These are phyloP conservation scores for Drosophila sp. DNA, from an alignment of 1,140 invertebrate species.

Conservation along the genomic window DNA sequence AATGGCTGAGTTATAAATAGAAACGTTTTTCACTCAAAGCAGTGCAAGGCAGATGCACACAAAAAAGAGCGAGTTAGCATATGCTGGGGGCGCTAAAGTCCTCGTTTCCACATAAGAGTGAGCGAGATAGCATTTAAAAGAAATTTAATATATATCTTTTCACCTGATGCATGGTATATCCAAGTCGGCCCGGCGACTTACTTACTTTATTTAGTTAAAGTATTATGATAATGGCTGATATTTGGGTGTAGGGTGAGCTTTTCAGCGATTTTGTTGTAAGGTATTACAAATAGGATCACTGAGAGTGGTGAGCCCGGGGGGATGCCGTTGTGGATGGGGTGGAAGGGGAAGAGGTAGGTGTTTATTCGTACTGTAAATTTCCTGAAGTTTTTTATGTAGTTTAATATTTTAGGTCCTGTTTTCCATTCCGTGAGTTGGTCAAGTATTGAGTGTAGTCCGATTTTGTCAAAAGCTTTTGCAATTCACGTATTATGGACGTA, in stretches of 20 bases:
- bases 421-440: conserved; percentile 25
- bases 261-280: conserved; percentile 4
- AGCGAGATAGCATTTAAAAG: too few species aligned
- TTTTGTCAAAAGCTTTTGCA: conserved; percentile 27
- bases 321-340: conserved; percentile 12
- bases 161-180: too few species aligned
- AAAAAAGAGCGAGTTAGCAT: too few species aligned
- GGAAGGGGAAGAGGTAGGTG: conserved; percentile 4
- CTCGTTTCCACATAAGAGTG: too few species aligned
- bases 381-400: conserved; percentile 26
- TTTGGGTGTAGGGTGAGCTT: conserved; percentile 1
- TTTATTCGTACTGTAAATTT: conserved; percentile 19
- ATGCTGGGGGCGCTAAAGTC: too few species aligned
- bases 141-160: too few species aligned
- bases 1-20: too few species aligned
- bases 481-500: too few species aligned
- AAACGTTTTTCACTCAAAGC: too few species aligned
- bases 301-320: conserved; percentile 11
- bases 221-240: conserved; percentile 26
- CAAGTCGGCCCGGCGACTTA: too few species aligned
- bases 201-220: conserved; percentile 15
- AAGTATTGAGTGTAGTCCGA: conserved; percentile 27
- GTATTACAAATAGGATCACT: conserved; percentile 9
- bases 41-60: too few species aligned
- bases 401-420: conserved; percentile 22